Percentiles rank a stretch among this genome's conserved stretches.
Conservation (phyloP, 2,888 invertebrate genomes). For the Drosophila pseudotakahashii region DNA sequence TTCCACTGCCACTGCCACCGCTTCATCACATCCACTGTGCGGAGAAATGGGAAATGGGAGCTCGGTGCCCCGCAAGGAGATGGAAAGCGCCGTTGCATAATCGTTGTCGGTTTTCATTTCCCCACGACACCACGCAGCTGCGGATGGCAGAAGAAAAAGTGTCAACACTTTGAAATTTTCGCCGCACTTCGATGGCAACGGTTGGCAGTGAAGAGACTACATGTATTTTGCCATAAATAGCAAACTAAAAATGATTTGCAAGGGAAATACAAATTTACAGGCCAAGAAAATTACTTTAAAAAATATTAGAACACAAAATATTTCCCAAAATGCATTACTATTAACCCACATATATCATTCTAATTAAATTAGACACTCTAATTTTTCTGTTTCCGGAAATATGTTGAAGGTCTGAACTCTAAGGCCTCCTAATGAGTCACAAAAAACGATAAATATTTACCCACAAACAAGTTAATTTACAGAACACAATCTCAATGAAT, state of each 20-base stretch:
- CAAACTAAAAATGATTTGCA: neutral
- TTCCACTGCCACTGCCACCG: neutral
- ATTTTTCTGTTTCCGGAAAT: constrained; percentile 3
- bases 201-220: constrained; percentile 2
- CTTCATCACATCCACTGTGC: neutral
- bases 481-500: neutral
- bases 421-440: constrained; percentile 7
- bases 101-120: constrained; percentile 70
- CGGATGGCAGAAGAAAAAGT: constrained; percentile 33
- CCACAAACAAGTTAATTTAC: neutral
- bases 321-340: neutral
- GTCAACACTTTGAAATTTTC: constrained; percentile 51
- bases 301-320: neutral
- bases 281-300: neutral
- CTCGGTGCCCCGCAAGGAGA: constrained; percentile 19
- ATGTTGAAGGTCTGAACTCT: neutral
- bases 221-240: constrained; percentile 4
- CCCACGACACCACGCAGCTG: constrained; percentile 35
- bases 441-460: neutral
- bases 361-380: constrained; percentile 5
- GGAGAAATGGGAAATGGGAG: constrained; percentile 1
- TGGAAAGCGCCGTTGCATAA: constrained; percentile 57
- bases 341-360: neutral
- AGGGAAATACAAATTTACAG: neutral
- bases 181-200: constrained; percentile 37